phyloP scores from a whole-genome alignment of 1,140 invertebrate species.

The Ceratosolen solmsi region DNA sequence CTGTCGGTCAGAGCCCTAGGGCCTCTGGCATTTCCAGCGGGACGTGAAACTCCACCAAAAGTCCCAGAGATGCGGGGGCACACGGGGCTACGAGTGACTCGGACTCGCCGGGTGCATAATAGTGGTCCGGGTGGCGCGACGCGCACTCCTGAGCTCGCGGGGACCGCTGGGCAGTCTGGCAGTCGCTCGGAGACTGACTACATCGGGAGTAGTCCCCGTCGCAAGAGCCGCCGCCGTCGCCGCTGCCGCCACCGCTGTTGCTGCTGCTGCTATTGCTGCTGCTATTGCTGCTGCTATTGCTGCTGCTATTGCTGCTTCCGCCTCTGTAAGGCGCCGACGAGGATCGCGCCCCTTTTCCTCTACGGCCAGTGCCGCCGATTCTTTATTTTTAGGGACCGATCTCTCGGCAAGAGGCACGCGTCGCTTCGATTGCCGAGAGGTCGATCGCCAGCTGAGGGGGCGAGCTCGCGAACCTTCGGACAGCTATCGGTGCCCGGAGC shows the following conservation, averaged over 20 bases:
- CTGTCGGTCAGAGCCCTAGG: not conserved
- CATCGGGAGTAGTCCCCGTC: constrained; percentile 32
- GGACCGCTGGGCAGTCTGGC: constrained; percentile 27
- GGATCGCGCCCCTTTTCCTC: constrained; percentile 7
- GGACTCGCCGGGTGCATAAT: not conserved
- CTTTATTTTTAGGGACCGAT: not conserved
- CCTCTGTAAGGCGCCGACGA: not conserved
- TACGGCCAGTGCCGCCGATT: not conserved
- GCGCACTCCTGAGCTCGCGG: constrained; percentile 4
- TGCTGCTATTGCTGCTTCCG: not conserved
- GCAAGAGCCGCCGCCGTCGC: constrained; percentile 6
- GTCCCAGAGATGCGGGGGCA: not conserved
- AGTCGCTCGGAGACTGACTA: constrained; percentile 43
- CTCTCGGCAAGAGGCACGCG: not conserved
- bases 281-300: not conserved
- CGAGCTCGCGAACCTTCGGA: no score
- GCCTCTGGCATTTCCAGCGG: not conserved
- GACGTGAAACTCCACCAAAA: not conserved
- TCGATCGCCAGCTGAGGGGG: not conserved
- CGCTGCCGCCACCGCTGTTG: not conserved
- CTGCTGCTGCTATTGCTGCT: not conserved
- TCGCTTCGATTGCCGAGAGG: no score
- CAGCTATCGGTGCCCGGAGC: no score
- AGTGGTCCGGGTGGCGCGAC: not conserved
- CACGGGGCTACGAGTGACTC: not conserved